These are phyloP conservation scores for Tenthredo amoena DNA, from an alignment of 2,888 invertebrate species.

Conservation along the genomic window DNA sequence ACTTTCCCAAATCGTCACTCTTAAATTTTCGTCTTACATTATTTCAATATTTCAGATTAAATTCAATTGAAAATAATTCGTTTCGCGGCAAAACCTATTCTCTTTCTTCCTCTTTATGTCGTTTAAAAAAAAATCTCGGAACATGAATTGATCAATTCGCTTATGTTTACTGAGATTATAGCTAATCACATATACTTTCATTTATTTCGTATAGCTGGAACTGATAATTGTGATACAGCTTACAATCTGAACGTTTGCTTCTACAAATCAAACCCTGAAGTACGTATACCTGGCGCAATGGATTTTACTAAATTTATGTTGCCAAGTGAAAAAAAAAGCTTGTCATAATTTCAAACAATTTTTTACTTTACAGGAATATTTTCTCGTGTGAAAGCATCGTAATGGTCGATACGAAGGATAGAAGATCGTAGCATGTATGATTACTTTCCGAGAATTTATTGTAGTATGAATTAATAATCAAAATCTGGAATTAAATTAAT, in stretches of 20 bases:
- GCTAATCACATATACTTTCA: not conserved
- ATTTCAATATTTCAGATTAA: not conserved
- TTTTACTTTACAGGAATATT: conserved; percentile 60
- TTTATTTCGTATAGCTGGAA: conserved; percentile 63
- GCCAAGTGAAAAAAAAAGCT: not conserved
- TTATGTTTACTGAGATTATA: not conserved
- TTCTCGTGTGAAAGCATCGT: conserved; percentile 58
- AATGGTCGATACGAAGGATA: not conserved
- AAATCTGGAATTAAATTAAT: not conserved
- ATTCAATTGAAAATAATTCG: no score
- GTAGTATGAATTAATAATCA: conserved; percentile 1
- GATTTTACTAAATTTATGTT: conserved; percentile 24
- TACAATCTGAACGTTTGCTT: conserved; percentile 69
- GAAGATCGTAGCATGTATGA: conserved; percentile 15
- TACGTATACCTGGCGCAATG: conserved; percentile 56
- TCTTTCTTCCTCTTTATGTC: not conserved
- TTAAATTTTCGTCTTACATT: conserved; percentile 20
- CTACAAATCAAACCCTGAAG: conserved; percentile 67
- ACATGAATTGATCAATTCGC: not conserved
- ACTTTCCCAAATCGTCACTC: not conserved
- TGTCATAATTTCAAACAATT: not conserved
- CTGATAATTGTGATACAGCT: conserved; percentile 67
- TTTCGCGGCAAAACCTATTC: no score
- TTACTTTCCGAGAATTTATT: not conserved
- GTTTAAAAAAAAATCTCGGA: not conserved